phyloP scores from a whole-genome alignment of 2,113 vertebrate species.

The Bufo gargarizans region DNA sequence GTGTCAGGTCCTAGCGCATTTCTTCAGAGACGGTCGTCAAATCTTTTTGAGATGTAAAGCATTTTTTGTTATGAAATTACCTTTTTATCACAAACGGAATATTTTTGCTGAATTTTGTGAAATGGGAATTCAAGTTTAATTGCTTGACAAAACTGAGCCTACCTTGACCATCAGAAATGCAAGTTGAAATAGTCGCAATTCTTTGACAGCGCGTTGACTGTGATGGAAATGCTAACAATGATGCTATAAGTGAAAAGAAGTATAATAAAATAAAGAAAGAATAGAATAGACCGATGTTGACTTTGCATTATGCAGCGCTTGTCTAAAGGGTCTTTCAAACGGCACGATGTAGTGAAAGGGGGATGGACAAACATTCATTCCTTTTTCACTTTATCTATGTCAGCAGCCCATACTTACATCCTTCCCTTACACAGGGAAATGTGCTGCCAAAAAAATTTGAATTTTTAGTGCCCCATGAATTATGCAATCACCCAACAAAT shows the following conservation, averaged over 20 bases:
- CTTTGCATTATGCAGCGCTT: no score
- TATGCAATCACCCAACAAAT: no score
- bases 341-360: no score
- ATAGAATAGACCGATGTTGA: background rate
- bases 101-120: background rate
- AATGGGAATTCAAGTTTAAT: background rate
- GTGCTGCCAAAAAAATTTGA: no score
- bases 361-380: no score
- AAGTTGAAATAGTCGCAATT: background rate
- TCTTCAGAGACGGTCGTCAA: background rate
- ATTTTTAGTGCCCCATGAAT: no score
- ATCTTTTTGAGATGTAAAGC: background rate
- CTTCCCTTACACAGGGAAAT: no score
- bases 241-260: background rate
- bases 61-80: conserved; percentile 15
- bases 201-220: background rate
- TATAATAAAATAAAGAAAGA: background rate
- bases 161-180: background rate
- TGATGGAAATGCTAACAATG: background rate
- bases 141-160: background rate
- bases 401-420: no score
- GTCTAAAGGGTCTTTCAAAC: no score
- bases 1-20: background rate
- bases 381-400: no score
- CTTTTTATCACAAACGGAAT: background rate